These are phyloP conservation scores for Caenorhabditis parvicauda DNA, from an alignment of 2,888 invertebrate genomes.

Conservation along the genomic window DNA sequence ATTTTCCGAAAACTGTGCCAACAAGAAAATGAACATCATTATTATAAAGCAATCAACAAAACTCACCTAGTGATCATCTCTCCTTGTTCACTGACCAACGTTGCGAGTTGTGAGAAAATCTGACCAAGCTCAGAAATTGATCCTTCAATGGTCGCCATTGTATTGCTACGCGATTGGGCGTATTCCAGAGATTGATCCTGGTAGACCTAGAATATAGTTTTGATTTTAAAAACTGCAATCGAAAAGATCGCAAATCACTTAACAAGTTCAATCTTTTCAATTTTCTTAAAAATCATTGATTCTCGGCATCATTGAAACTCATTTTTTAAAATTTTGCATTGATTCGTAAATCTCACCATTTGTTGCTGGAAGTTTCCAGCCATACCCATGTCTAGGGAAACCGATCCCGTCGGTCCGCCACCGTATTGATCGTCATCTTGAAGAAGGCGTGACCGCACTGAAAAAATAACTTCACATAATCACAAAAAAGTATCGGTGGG, in stretches of 20 bases:
- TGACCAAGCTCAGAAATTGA: slow-evolving; percentile 98
- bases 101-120: slow-evolving; percentile 74
- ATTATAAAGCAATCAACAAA: not conserved
- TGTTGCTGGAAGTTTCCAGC: slow-evolving; percentile 51
- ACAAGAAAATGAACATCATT: too few relatives aligned
- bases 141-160: slow-evolving; percentile 98
- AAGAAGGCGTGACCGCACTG: slow-evolving; percentile 67
- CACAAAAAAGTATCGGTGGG: too few relatives aligned
- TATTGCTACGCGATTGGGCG: slow-evolving; percentile 82
- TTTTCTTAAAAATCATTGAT: not conserved
- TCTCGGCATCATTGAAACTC: not conserved
- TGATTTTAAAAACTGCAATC: not conserved
- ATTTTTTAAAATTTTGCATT: not conserved
- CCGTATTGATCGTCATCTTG: slow-evolving; percentile 64
- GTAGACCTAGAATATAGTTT: slow-evolving; percentile 6
- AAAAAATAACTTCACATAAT: slow-evolving; percentile 15
- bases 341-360: slow-evolving; percentile 16
- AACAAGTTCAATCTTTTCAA: too few relatives aligned
- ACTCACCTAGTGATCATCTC: slow-evolving; percentile 72
- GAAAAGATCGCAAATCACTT: too few relatives aligned
- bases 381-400: slow-evolving; percentile 82
- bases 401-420: slow-evolving; percentile 70
- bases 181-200: slow-evolving; percentile 25
- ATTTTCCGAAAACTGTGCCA: too few relatives aligned
- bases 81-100: slow-evolving; percentile 95